Conservation (phyloP, 2,888 invertebrate genomes). For the Caenorhabditis panamensis region DNA sequence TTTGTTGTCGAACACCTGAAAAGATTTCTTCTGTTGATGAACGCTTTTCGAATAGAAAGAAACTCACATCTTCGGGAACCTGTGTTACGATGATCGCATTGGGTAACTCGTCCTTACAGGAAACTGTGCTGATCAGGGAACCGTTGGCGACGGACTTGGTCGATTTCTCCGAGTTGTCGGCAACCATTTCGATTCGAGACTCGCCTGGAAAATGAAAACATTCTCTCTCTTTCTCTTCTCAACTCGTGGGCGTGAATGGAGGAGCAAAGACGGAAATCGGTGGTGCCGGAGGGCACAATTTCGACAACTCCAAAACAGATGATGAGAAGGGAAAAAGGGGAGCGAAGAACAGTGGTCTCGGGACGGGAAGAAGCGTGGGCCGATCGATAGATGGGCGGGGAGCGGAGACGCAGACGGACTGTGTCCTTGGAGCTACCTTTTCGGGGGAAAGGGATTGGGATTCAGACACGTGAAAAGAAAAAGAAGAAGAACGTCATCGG, state of each 20-base stretch:
- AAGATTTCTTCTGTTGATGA: neutral
- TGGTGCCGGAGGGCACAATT: conserved; percentile 51
- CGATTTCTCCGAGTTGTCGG: conserved; percentile 58
- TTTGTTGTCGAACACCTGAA: conserved; percentile 75
- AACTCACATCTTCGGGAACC: conserved; percentile 70
- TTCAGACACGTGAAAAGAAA: too few species aligned
- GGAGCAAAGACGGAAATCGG: conserved; percentile 30
- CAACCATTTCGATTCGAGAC: conserved; percentile 41
- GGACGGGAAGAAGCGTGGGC: neutral
- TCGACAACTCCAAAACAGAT: conserved; percentile 21
- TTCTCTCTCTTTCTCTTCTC: conserved; percentile 21
- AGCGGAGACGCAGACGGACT: conserved; percentile 9
- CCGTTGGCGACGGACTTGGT: conserved; percentile 58
- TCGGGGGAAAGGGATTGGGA: too few species aligned
- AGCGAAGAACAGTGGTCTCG: conserved; percentile 26
- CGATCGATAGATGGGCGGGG: conserved; percentile 5
- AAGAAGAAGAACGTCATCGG: conserved; percentile 31
- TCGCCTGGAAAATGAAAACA: conserved; percentile 39
- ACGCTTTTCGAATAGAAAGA: neutral
- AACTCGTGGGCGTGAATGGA: conserved; percentile 35
- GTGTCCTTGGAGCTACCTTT: conserved; percentile 23
- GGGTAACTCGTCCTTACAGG: conserved; percentile 78
- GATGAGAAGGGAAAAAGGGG: conserved; percentile 3
- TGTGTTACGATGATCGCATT: conserved; percentile 80
- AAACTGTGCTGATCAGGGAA: conserved; percentile 59